Conservation (phyloP, 1,140 invertebrate species). For the Agraylea sexmaculata region DNA sequence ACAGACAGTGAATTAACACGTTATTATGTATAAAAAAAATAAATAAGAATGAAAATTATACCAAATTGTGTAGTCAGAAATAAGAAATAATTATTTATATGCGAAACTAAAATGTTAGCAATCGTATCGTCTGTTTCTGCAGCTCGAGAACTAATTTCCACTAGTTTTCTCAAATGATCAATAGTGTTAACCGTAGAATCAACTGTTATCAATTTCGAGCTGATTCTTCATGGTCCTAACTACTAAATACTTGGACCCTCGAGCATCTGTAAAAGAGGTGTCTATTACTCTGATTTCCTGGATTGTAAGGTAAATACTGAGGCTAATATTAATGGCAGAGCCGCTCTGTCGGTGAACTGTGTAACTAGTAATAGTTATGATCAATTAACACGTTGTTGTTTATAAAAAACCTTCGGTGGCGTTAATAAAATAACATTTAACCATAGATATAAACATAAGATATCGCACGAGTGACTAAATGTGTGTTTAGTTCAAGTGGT, state of each 20-base stretch:
- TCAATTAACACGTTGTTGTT: slow-evolving; percentile 77
- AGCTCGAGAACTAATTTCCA: slow-evolving; percentile 37
- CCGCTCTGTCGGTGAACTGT: no score
- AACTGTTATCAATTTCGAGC: slow-evolving; percentile 51
- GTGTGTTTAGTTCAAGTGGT: no score
- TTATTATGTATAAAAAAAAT: no score
- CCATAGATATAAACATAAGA: no score
- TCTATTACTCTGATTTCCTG: no score
- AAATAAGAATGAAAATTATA: slow-evolving; percentile 1
- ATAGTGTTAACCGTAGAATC: slow-evolving; percentile 47
- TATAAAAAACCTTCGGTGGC: slow-evolving; percentile 77
- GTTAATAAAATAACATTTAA: slow-evolving; percentile 72
- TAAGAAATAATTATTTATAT: neutral
- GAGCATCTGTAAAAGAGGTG: slow-evolving; percentile 38
- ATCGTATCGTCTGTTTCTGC: slow-evolving; percentile 36
- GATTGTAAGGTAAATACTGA: no score
- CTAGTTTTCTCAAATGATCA: slow-evolving; percentile 30
- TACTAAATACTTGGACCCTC: slow-evolving; percentile 46
- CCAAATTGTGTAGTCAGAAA: neutral
- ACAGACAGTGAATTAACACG: no score
- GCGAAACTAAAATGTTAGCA: slow-evolving; percentile 34
- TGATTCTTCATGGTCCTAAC: slow-evolving; percentile 50
- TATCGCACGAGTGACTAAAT: no score
- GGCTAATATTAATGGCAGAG: no score
- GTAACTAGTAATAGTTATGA: slow-evolving; percentile 24